Base-by-base conservation (phyloP, 2,113 vertebrate genomes). In the Pavo muticus region DNA sequence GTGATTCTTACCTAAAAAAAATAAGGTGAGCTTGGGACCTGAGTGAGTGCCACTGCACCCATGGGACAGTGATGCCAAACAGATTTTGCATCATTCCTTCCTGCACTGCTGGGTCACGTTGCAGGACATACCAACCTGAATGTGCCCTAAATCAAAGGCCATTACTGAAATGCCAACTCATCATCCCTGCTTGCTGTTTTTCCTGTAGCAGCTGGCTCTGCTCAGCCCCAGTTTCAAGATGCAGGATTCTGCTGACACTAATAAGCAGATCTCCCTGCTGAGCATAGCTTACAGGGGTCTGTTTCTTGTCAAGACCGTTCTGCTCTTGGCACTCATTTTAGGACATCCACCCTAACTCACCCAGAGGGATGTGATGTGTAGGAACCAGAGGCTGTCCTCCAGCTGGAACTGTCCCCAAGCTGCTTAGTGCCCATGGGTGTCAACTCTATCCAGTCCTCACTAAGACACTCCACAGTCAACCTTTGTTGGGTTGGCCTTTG, bases 401-500 rank as follows among this genome's bases (percentile, higher is more conserved):
- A 54, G 8, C 42, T 87, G 63, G 50, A 19, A 37, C 21, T 25
- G 35, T n/a, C 6, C 1, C 9, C 2, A 57, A 29, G 24, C 30
- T 35, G 40, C 42, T 29, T 47, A 15, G 24, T 70, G 5, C 45
- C 30, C 24, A 7, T 19, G 15, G 27, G 9, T 17, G 27, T 54
- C 52, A 54, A 30, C 52, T 60, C 65, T 45, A 12, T 6, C 11
- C 35, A 47, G 52, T 3, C 35, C 21, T 73, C 32, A 9, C 29
- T 11, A 35, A 44, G 35, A 54, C 6, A 24, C 72, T 39, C 71
- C 42, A 50, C 64, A 63, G 27, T 37, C 68, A 73, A 32, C 7
- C 5, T 11, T 27, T 7, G 4, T 17, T 27, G 40, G 52, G 27
- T 54, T 54, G 52, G 14, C 3, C 25, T 44, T 69, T 2, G 0